Percentiles rank a stretch among this genome's conserved stretches.
phyloP scores from a whole-genome alignment of 2,113 vertebrate genomes.

The Hippocampus abdominalis region DNA sequence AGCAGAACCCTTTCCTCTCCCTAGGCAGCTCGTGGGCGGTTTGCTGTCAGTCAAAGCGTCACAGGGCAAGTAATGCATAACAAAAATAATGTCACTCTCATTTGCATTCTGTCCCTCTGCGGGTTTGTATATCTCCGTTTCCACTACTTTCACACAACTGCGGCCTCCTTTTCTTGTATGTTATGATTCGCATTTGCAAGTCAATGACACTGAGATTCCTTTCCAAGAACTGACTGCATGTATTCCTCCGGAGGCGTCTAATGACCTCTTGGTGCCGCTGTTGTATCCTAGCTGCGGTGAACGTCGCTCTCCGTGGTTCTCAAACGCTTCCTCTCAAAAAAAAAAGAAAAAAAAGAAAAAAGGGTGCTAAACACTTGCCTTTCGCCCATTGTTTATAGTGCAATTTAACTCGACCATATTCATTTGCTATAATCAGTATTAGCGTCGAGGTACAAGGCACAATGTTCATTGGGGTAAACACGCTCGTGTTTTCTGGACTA shows the following conservation, averaged over 20 bases:
- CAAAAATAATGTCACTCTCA: conserved; percentile 56
- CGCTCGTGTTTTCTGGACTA: background rate
- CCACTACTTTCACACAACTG: background rate
- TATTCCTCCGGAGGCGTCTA: background rate
- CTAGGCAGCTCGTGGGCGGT: conserved; percentile 18
- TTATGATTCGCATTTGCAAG: background rate
- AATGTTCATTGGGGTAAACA: background rate
- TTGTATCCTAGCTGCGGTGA: conserved; percentile 12
- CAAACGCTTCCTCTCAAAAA: conserved; percentile 20
- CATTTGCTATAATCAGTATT: background rate
- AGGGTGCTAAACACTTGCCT: background rate
- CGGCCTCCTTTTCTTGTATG: background rate
- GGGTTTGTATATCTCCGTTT: conserved; percentile 7
- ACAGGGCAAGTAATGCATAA: conserved; percentile 48
- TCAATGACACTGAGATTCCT: background rate
- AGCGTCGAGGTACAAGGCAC: background rate
- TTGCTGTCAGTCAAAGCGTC: conserved; percentile 56
- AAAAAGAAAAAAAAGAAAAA: too few species aligned
- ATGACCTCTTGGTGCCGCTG: conserved; percentile 40
- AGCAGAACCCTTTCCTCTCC: conserved; percentile 38
- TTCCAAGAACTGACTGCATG: background rate
- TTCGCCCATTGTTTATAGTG: background rate
- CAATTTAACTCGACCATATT: background rate
- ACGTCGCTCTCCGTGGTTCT: conserved; percentile 61
- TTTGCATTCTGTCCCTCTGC: conserved; percentile 39